A percentile compares a stretch with the other conserved stretches of the same genome.
These are phyloP conservation scores for Dinocampus coccinellae DNA, from an alignment of 2,888 invertebrate genomes.

Conservation along the genomic window DNA sequence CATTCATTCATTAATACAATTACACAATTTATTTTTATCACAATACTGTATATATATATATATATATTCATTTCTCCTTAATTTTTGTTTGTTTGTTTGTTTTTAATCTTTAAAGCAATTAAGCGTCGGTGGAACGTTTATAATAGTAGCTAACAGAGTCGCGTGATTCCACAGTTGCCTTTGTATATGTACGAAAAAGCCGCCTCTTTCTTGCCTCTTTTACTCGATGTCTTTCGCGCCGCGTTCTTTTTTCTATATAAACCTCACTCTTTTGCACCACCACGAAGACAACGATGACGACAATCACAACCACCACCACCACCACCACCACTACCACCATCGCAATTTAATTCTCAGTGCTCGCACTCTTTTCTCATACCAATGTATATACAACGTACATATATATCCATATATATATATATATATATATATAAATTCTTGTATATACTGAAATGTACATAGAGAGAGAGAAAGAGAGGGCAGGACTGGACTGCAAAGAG, in stretches of 20 bases:
- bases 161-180: slow-evolving; percentile 28
- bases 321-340: no score
- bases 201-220: slow-evolving; percentile 11
- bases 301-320: no score
- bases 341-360: not conserved
- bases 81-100: not conserved
- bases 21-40: no score
- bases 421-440: not conserved
- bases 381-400: not conserved
- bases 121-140: slow-evolving; percentile 30
- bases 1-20: not conserved
- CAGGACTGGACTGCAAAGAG: slow-evolving; percentile 30
- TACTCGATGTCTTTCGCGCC: not conserved
- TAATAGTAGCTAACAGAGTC: slow-evolving; percentile 30
- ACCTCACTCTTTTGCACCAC: slow-evolving; percentile 6
- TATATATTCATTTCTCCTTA: not conserved
- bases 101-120: slow-evolving; percentile 9
- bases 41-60: not conserved
- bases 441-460: not conserved
- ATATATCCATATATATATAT: not conserved
- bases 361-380: not conserved
- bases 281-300: no score
- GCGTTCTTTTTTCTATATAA: not conserved
- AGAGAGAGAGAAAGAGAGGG: no score
- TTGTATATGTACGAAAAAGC: slow-evolving; percentile 14